Evolutionary conservation across 2,113 vertebrate species (phyloP), one percentile per base, ranked within the genome.

Genomic region (Eulacestoma nigropectus): DNA sequence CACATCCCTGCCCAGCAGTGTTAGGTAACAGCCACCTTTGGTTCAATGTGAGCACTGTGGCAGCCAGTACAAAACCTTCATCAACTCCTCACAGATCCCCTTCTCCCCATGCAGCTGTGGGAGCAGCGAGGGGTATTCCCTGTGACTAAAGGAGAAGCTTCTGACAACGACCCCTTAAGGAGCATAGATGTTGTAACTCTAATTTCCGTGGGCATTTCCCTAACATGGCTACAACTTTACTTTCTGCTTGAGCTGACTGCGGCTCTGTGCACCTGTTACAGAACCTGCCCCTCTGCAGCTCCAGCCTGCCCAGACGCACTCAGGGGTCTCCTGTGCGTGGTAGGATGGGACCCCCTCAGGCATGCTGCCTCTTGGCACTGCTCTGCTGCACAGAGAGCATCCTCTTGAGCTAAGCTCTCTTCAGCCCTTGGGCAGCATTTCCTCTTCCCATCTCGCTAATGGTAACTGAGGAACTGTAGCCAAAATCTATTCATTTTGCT

Each of bases 181-280:
- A 46, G 13, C n/a, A 56, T 0, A 4, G 39, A 20, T 0, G 0
- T 9, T 8, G 5, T 11, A 8, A 39, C 60, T 75, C 49, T 37
- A 0, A 15, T 44, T 64, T 39, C 30, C 41, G 47, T 17, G 35
- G 35, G 4, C 23, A 13, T 5, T 2, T 33, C 72, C 39, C 0
- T 19, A 39, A 26, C 35, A 30, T 9, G 50, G 20, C 10, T 44
- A 25, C 27, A 41, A 11, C 9, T 60, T 46, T 10, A 8, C 21
- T 11, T 22, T 46, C 21, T 47, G 11, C 11, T 35, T 41, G 63
- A 2, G 1, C 11, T 42, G 79, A 1, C 15, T 26, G 35, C 52
- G 80, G 39, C 16, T 69, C 10, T 37, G 20, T 33, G 49, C 11
- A 12, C 8, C 18, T 37, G 5, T 11, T 10, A 2, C 9, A n/a